Conservation (phyloP, 2,888 invertebrate species). For the Lithophane ornitopus region DNA sequence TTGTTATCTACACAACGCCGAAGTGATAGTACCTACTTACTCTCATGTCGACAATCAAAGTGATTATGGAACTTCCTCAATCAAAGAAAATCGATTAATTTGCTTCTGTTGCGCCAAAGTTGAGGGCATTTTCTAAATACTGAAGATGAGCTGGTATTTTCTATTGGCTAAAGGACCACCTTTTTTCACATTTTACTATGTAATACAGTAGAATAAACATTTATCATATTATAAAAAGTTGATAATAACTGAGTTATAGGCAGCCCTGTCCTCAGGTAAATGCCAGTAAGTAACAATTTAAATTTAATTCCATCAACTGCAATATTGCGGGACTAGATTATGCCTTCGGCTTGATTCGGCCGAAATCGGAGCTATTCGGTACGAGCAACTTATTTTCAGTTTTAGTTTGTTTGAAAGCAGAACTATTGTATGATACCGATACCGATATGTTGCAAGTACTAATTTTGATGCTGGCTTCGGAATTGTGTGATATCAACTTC, state of each 20-base stretch:
- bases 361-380: conserved; percentile 25
- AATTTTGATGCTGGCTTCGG: neutral
- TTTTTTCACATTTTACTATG: too few species aligned
- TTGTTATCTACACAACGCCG: too few species aligned
- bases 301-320: conserved; percentile 64
- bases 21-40: too few species aligned
- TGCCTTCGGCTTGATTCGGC: conserved; percentile 53
- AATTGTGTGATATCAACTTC: neutral
- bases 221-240: too few species aligned
- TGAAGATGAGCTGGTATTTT: too few species aligned
- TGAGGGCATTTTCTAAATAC: too few species aligned
- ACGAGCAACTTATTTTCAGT: conserved; percentile 45
- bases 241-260: neutral
- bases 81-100: too few species aligned
- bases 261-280: conserved; percentile 64
- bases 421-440: conserved; percentile 1
- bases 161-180: too few species aligned
- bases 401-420: conserved; percentile 33
- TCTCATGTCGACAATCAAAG: too few species aligned
- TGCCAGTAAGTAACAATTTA: conserved; percentile 55
- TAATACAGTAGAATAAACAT: too few species aligned
- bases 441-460: neutral
- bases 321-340: conserved; percentile 62
- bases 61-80: too few species aligned
- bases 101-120: too few species aligned